phyloP scores from a whole-genome alignment of 2,888 invertebrate species.

The Palloptera scutellata region DNA sequence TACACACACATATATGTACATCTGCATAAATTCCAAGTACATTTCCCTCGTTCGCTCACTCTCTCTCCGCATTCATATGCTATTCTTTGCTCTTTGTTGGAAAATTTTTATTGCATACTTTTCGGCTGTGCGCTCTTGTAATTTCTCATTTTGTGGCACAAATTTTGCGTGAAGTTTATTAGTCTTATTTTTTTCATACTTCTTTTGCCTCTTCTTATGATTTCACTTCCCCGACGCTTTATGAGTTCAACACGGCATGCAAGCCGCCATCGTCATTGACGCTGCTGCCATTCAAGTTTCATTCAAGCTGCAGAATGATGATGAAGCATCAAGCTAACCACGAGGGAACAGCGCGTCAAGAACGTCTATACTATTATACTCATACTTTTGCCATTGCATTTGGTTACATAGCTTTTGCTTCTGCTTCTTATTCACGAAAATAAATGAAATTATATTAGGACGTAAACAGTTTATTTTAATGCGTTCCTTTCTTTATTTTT shows the following conservation, averaged over 20 bases:
- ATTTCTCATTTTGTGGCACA: slow-evolving; percentile 45
- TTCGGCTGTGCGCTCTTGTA: slow-evolving; percentile 47
- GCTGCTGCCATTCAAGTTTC: not conserved
- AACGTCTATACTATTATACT: no score
- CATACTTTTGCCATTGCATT: not conserved
- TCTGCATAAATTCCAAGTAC: not conserved
- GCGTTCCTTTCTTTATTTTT: slow-evolving; percentile 8
- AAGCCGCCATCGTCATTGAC: not conserved
- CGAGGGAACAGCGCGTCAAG: no score
- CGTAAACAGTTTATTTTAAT: slow-evolving; percentile 46
- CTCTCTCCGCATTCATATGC: not conserved
- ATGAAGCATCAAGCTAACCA: no score
- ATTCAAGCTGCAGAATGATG: no score
- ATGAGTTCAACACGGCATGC: not conserved
- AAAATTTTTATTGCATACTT: slow-evolving; percentile 58
- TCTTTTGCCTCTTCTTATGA: not conserved
- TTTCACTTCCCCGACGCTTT: no score
- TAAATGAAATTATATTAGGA: slow-evolving; percentile 38
- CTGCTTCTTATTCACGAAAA: not conserved
- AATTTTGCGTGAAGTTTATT: slow-evolving; percentile 38
- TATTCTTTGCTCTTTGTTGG: slow-evolving; percentile 39
- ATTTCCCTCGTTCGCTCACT: not conserved
- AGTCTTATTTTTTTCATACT: not conserved
- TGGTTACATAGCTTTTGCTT: no score
- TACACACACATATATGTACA: not conserved